Base-by-base conservation (phyloP, 2,888 invertebrate species). In the Amorpha juglandis region DNA sequence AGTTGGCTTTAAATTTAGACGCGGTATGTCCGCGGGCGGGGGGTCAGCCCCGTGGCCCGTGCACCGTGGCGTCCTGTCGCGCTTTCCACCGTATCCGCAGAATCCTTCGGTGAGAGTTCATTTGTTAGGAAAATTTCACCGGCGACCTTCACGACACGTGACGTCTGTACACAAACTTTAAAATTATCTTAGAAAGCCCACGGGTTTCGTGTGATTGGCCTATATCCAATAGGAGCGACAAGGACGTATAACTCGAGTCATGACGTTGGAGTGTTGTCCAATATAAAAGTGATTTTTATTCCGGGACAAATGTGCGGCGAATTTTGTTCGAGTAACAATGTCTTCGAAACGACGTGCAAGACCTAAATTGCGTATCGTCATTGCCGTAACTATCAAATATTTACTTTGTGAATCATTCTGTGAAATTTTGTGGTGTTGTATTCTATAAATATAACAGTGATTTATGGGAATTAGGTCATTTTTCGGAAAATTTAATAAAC, bases 41-140 rank as follows among this genome's bases (percentile, higher is more conserved):
- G 94, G 94, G 80, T 95, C 95, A 85, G 96, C 95, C 78, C 96
- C 96, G 85, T 96, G 97, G 97, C 95, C 96, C 72, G 95, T 97
- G 76, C 95, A 94, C 79, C 95, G 95, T 78, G 95, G 91, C 87
- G 89, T 92, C 89, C 90, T 92, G 83, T 83, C 91, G 81, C 92
- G 93, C 78, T 92, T 89, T 82, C 76, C 87, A 76, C 86, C 87
- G 78, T 87, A 84, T 77, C 78, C 83, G 73, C 83, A 83, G 76
- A 85, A 89, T 86, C 89, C 92, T 89, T 86, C 84, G 92, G 92
- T 92, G 90, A 92, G 91, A 87, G 83, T 82, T 76, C 71, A 74
- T 81, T 87, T 83, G 80, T 75, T 81, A 70, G 74, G 78, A 79
- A 81, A 82, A 82, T 78, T 79, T 82, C 78, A 65, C 71, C 70